Conservation (phyloP, 2,888 invertebrate species). For the Eubasilissa splendida region DNA sequence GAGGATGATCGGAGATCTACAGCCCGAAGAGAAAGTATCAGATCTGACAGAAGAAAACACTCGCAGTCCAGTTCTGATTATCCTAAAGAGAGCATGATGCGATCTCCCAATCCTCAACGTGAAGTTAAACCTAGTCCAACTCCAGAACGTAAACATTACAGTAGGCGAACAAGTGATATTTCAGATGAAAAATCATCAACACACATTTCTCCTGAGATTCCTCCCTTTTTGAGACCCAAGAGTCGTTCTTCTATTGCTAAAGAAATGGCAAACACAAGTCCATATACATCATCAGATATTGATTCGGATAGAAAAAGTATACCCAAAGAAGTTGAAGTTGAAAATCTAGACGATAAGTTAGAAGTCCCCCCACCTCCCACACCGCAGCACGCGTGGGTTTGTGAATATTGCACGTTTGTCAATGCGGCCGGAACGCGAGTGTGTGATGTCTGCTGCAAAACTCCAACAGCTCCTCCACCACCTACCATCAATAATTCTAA, state of each 20-base stretch:
- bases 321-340: conserved; percentile 55
- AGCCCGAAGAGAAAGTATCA: conserved; percentile 47
- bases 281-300: conserved; percentile 56
- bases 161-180: conserved; percentile 46
- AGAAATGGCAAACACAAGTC: conserved; percentile 45
- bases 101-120: conserved; percentile 42
- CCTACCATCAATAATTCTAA: conserved; percentile 41
- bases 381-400: conserved; percentile 82
- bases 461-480: conserved; percentile 71
- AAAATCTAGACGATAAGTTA: conserved; percentile 61
- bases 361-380: conserved; percentile 70
- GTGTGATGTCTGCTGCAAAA: conserved; percentile 90
- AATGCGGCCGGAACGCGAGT: conserved; percentile 86
- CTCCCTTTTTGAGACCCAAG: conserved; percentile 40
- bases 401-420: conserved; percentile 92
- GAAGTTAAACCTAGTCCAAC: conserved; percentile 63
- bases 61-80: conserved; percentile 60
- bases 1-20: conserved; percentile 63
- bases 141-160: conserved; percentile 60
- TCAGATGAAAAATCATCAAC: conserved; percentile 51
- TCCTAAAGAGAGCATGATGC: conserved; percentile 59
- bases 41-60: conserved; percentile 52
- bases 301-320: conserved; percentile 53
- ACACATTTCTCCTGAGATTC: conserved; percentile 18
- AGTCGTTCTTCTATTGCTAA: conserved; percentile 46